phyloP scores from a whole-genome alignment of 2,888 invertebrate species.

The Coenonympha glycerion region DNA sequence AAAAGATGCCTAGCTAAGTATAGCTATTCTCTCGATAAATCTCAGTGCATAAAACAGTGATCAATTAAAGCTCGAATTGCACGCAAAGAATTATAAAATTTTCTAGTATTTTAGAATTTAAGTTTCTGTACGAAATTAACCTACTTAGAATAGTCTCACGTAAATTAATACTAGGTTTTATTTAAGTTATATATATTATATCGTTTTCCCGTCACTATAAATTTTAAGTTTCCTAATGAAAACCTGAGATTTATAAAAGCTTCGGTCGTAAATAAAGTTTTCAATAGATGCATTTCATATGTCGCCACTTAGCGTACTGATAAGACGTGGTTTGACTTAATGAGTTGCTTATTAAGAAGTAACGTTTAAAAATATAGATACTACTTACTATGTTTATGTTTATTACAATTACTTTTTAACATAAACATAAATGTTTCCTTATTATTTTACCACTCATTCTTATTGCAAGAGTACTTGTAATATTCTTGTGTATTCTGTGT shows the following conservation, averaged over 20 bases:
- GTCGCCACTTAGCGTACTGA: slow-evolving; percentile 13
- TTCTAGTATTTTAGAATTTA: background rate
- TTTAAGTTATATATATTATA: slow-evolving; percentile 7
- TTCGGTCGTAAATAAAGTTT: slow-evolving; percentile 13
- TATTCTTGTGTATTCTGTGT: too few relatives aligned
- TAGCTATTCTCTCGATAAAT: too few relatives aligned
- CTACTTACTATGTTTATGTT: background rate
- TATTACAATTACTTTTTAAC: too few relatives aligned
- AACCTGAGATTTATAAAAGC: slow-evolving; percentile 9
- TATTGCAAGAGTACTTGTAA: too few relatives aligned
- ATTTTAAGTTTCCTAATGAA: slow-evolving; percentile 2
- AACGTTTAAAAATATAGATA: background rate
- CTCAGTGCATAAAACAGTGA: too few relatives aligned
- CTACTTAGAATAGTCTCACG: background rate
- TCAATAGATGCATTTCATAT: slow-evolving; percentile 7
- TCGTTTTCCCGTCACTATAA: slow-evolving; percentile 10
- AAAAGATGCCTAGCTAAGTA: too few relatives aligned
- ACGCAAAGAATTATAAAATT: too few relatives aligned
- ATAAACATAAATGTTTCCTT: too few relatives aligned
- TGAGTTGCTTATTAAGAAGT: slow-evolving; percentile 15
- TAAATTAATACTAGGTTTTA: background rate
- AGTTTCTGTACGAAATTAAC: background rate
- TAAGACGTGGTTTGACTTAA: slow-evolving; percentile 10
- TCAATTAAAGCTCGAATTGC: too few relatives aligned
- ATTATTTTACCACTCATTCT: too few relatives aligned